Conservation (phyloP, 64 coral and sea anemone genomes). For the Platygyra sinensis region DNA sequence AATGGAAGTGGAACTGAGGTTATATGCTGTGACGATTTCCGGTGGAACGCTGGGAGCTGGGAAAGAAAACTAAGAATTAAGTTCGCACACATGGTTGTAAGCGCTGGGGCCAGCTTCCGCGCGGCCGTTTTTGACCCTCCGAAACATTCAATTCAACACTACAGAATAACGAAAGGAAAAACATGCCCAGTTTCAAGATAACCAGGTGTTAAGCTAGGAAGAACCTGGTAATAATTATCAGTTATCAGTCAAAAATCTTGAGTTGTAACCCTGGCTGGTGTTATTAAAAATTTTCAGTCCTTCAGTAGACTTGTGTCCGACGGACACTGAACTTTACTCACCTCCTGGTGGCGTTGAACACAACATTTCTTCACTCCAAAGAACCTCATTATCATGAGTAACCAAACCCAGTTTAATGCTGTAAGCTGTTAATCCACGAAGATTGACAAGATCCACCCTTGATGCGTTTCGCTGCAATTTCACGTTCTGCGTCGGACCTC, state of each 20-base stretch:
- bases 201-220: no score
- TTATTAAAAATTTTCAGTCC: no score
- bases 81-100: no score
- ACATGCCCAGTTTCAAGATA: no score
- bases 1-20: slow-evolving; percentile 19
- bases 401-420: background rate
- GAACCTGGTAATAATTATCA: no score
- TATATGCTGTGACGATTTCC: background rate
- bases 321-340: background rate
- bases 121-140: background rate
- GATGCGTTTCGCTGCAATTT: background rate
- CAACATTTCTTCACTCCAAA: slow-evolving; percentile 3
- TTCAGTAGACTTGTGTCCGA: no score
- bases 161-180: no score
- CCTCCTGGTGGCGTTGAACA: background rate
- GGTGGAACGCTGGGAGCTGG: slow-evolving; percentile 7
- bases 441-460: background rate
- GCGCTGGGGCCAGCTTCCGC: no score
- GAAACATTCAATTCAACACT: no score
- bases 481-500: background rate
- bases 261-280: no score
- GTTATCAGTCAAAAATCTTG: no score
- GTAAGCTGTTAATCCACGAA: slow-evolving; percentile 12
- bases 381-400: background rate
- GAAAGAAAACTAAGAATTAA: background rate